Evolutionary conservation across 2,113 vertebrate species (phyloP).

Genomic region (Eclectus roratus): DNA sequence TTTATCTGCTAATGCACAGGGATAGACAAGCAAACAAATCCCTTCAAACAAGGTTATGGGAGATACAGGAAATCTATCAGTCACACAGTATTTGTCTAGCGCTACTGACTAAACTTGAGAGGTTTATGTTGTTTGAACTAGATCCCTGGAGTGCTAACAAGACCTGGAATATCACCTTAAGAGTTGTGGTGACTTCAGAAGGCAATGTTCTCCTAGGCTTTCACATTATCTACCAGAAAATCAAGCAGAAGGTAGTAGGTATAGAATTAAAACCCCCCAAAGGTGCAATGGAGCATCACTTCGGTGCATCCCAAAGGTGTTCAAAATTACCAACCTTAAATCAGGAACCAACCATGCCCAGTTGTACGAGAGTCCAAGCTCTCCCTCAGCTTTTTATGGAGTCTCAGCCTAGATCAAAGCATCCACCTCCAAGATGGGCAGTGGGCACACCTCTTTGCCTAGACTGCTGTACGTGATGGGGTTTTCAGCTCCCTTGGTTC

Average conservation of each 20-base stretch:
- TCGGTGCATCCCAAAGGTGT: not conserved
- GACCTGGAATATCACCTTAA: not conserved
- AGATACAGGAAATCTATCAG: constrained; percentile 1
- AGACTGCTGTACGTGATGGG: not conserved
- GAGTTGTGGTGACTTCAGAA: not conserved
- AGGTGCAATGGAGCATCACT: not conserved
- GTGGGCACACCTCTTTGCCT: not conserved
- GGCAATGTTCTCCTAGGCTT: not conserved
- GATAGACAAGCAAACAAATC: constrained; percentile 31
- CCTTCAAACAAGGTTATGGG: constrained; percentile 39
- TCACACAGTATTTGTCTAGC: constrained; percentile 15
- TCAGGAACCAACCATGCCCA: not conserved
- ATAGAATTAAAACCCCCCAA: not conserved
- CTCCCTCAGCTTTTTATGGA: not conserved
- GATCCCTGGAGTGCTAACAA: not conserved
- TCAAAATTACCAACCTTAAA: not conserved
- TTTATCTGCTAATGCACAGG: constrained; percentile 11
- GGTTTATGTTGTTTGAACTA: constrained; percentile 36
- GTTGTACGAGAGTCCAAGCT: not conserved
- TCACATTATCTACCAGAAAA: not conserved
- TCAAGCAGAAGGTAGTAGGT: not conserved
- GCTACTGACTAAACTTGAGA: constrained; percentile 2
- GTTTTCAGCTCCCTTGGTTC: not conserved
- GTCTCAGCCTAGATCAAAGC: not conserved
- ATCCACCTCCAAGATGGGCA: not conserved